phyloP scores from a whole-genome alignment of 1,140 invertebrate genomes.

The Pinna nobilis region DNA sequence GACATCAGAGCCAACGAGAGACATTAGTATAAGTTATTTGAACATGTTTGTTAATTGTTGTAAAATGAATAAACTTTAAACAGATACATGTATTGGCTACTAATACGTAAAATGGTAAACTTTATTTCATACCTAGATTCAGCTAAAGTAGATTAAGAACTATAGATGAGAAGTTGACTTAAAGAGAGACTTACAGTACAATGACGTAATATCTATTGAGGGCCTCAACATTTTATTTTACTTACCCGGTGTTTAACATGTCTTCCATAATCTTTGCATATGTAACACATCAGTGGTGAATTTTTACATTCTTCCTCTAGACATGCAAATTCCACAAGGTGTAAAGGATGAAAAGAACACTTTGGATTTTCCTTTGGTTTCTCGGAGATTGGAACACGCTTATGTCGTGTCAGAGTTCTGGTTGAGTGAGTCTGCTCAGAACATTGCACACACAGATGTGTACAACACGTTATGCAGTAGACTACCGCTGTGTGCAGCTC shows the following conservation, averaged over 20 bases:
- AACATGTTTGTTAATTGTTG: too few relatives aligned
- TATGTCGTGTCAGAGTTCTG: conserved; percentile 78
- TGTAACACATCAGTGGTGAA: conserved; percentile 79
- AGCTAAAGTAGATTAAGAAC: too few relatives aligned
- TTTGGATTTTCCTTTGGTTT: conserved; percentile 80
- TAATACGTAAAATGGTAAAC: too few relatives aligned
- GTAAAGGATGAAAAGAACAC: conserved; percentile 78
- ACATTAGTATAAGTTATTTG: too few relatives aligned
- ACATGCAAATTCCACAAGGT: conserved; percentile 80
- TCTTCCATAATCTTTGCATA: conserved; percentile 80
- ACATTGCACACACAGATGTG: conserved; percentile 79
- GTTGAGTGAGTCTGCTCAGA: conserved; percentile 79
- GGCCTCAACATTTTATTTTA: not conserved
- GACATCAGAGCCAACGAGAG: too few relatives aligned
- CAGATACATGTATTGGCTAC: too few relatives aligned
- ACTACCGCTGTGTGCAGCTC: conserved; percentile 79
- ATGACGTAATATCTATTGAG: too few relatives aligned
- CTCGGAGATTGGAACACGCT: conserved; percentile 79
- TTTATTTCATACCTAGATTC: too few relatives aligned
- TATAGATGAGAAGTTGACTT: too few relatives aligned
- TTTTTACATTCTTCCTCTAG: conserved; percentile 78
- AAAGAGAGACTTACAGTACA: too few relatives aligned
- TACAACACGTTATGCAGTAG: conserved; percentile 79
- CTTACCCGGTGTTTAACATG: conserved; percentile 79
- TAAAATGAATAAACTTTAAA: too few relatives aligned